Base-by-base conservation (phyloP, 1,140 invertebrate genomes). In the Chrysomallon squamiferum region DNA sequence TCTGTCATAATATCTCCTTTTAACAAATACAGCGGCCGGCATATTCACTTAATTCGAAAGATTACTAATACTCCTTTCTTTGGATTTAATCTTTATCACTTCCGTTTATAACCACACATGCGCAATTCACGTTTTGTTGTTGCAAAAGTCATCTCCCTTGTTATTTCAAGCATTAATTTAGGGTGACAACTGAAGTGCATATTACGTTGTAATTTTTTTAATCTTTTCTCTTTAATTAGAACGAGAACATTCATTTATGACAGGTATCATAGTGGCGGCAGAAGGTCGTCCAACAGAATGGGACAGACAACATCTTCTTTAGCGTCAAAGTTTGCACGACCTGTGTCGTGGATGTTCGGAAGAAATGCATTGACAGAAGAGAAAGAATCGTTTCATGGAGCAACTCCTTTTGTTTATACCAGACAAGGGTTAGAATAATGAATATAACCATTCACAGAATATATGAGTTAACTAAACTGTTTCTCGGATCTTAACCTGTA, bases 341-440 rank as follows among this genome's bases (percentile, higher is more conserved):
- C 74, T n/a, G 69, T 76, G 27, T 76, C 74, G 33, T 74, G 69
- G 47, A 41, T 76, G n/a, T 68, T 73, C 22, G 65, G 67, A 18
- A 68, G 65, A 56, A 66, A 63, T 45, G 57, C 57, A 20, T 59
- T 62, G 5, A 62, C 62, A 15, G 59, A 65, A 3, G 35, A 59
- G 33, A 33, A 45, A 25, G 33, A 62, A n/a, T 60, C 66, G 3
- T 30, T 58, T 57, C 62, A 66, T 54, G 71, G 71, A 29, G 69
- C 69, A 29, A 70, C 71, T 15, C 70, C 73, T 54, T 77, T 71
- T 59, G 69, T 77, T 29, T 71, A 68, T 54, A 77, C 69, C 32
- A 65, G 73, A 59, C 69, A 58, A 64, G 69, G 75, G 75, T 67
- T 43, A 29, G 60, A 62, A 33, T 11, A n/a, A 22, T 25, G n/a